These are phyloP conservation scores for Heteromurus nitidus DNA, from an alignment of 2,888 invertebrate genomes.

Conservation along the genomic window DNA sequence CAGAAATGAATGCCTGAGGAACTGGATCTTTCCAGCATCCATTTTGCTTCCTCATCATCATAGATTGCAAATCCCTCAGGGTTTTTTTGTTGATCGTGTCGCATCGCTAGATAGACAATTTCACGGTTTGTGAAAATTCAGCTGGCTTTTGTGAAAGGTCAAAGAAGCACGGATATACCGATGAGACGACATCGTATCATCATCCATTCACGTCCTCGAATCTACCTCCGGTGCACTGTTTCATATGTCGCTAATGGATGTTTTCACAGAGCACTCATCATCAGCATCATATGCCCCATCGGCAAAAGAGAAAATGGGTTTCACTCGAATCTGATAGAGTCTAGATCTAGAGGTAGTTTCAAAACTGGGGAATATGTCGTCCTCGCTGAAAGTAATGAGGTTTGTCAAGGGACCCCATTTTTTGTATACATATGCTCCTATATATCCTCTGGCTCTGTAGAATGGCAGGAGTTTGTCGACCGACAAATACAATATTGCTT, in stretches of 20 bases:
- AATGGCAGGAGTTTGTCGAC: neutral
- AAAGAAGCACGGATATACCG: neutral
- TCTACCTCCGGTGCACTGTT: too few relatives aligned
- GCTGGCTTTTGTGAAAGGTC: conserved; percentile 15
- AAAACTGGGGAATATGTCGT: too few relatives aligned
- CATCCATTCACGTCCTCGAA: too few relatives aligned
- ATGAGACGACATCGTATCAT: neutral
- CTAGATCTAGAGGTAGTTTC: too few relatives aligned
- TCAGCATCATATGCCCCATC: too few relatives aligned
- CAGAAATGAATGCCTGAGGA: too few relatives aligned
- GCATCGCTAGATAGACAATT: too few relatives aligned
- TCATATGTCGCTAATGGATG: neutral
- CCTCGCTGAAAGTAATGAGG: conserved; percentile 41
- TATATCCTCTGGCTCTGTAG: too few relatives aligned
- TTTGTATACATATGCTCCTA: neutral
- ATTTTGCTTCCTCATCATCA: neutral
- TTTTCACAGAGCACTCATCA: too few relatives aligned
- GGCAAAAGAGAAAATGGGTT: too few relatives aligned
- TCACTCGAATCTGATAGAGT: too few relatives aligned
- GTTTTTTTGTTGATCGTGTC: conserved; percentile 10
- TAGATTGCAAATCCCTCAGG: conserved; percentile 27
- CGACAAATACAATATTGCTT: conserved; percentile 14
- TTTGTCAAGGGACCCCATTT: conserved; percentile 48
- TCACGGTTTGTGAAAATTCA: conserved; percentile 1
- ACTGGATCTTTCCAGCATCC: too few relatives aligned